phyloP scores from a whole-genome alignment of 2,113 vertebrate species.

The Puntigrus tetrazona region DNA sequence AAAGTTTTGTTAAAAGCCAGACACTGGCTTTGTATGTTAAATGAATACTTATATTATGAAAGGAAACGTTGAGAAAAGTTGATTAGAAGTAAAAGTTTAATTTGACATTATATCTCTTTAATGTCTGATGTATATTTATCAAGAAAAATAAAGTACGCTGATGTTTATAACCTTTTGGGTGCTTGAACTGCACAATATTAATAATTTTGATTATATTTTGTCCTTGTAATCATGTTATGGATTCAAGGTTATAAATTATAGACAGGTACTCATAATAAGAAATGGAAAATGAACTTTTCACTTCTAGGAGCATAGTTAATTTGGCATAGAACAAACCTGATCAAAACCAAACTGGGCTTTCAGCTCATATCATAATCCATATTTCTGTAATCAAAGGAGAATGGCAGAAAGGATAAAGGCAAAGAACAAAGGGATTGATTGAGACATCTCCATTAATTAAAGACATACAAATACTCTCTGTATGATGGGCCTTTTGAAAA shows the following conservation, averaged over 20 bases:
- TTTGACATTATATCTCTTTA: background rate
- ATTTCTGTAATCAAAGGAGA: background rate
- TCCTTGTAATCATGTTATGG: constrained; percentile 2
- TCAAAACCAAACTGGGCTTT: background rate
- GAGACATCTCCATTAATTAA: constrained; percentile 26
- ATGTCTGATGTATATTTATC: background rate
- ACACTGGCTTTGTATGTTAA: background rate
- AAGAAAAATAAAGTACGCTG: background rate
- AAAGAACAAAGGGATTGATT: constrained; percentile 32
- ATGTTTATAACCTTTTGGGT: background rate
- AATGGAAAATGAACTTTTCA: background rate
- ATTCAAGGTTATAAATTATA: background rate
- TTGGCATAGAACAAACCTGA: background rate
- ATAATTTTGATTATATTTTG: background rate
- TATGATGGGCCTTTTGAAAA: constrained; percentile 16
- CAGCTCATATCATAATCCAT: background rate
- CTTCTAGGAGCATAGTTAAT: background rate
- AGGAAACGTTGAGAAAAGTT: background rate
- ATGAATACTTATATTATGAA: background rate
- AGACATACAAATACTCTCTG: background rate
- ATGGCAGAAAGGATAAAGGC: constrained; percentile 1
- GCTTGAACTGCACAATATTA: background rate
- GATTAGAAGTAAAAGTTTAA: background rate
- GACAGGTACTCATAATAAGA: background rate
- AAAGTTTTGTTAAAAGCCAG: background rate